Base-by-base conservation (phyloP, 2,888 invertebrate genomes). In the Idaea aversata region DNA sequence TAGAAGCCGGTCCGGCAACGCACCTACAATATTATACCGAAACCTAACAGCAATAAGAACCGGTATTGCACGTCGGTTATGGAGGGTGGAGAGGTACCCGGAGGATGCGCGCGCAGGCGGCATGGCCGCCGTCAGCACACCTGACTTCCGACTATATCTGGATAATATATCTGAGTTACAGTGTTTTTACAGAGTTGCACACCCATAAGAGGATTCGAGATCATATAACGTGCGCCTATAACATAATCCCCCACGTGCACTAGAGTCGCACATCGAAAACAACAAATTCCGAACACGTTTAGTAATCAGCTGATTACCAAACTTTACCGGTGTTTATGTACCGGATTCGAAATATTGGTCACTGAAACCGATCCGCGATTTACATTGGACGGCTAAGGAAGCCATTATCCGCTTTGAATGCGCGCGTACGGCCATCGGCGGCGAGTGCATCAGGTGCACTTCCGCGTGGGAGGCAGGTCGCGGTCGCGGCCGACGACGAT, bases 261-360 rank as follows among this genome's bases (percentile, higher is more conserved):
- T 77, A 77, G 75, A 72, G 70, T 72, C 74, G 77, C 71, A 72
- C 80, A 79, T 77, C 78, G 77, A 77, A 77, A 80, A 77, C 79
- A 78, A 79, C 77, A 83, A 86, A 78, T 81, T 84, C 71, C 70
- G 75, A 82, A 76, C 83, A 84, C 81, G 77, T 80, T 75, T 67
- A 80, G 81, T 83, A 86, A 92, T 89, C 92, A 93, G 92, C 92
- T 93, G 92, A 91, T 90, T 88, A 88, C 83, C 84, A 92, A 92
- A 91, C 88, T 88, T 88, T 86, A 81, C 87, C 88, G 87, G 84
- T 88, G 88, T 91, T 91, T 90, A 87, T 85, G 77, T 83, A 84
- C 77, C 78, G 78, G 80, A 79, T 75, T 77, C 73, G 73, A 72
- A 70, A 82, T 77, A 47, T 83, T 81, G 71, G 77, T 85, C 87